Conservation (phyloP, 2,113 vertebrate species). For the Carollia perspicillata region DNA sequence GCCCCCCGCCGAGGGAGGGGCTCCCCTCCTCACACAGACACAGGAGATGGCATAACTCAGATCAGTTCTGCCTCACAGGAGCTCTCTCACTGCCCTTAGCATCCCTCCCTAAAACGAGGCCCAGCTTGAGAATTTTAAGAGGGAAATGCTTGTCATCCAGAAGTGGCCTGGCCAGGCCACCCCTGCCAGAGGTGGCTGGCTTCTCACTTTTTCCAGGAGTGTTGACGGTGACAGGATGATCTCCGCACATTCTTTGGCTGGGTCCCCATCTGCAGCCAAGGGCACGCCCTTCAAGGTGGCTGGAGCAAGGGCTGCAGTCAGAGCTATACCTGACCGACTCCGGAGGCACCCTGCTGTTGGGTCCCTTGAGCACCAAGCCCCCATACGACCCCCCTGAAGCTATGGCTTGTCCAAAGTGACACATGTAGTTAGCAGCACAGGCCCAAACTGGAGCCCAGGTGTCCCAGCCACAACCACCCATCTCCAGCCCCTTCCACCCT, state of each 20-base stretch:
- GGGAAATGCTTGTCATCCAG: not conserved
- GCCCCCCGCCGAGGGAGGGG: not conserved
- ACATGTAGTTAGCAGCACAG: not conserved
- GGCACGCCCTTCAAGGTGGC: not conserved
- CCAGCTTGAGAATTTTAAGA: not conserved
- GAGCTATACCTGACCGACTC: not conserved
- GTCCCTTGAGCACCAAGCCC: not conserved
- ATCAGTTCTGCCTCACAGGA: not conserved
- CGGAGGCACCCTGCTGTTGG: not conserved
- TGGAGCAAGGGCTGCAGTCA: not conserved
- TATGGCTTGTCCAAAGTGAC: not conserved
- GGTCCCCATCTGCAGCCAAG: not conserved
- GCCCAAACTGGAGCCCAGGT: not conserved
- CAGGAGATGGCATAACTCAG: not conserved
- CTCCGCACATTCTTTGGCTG: not conserved
- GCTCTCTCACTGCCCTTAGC: not conserved
- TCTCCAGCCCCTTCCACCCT: not conserved
- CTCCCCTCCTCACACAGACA: not conserved
- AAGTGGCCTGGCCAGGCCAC: not conserved
- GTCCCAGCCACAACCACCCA: not conserved
- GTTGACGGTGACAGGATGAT: not conserved
- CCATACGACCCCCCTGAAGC: not conserved
- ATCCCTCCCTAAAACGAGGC: no score
- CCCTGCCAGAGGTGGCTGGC: not conserved
- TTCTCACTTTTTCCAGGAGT: not conserved